These are phyloP conservation scores for Semibalanus balanoides DNA, from an alignment of 1,140 invertebrate species.

Conservation along the genomic window DNA sequence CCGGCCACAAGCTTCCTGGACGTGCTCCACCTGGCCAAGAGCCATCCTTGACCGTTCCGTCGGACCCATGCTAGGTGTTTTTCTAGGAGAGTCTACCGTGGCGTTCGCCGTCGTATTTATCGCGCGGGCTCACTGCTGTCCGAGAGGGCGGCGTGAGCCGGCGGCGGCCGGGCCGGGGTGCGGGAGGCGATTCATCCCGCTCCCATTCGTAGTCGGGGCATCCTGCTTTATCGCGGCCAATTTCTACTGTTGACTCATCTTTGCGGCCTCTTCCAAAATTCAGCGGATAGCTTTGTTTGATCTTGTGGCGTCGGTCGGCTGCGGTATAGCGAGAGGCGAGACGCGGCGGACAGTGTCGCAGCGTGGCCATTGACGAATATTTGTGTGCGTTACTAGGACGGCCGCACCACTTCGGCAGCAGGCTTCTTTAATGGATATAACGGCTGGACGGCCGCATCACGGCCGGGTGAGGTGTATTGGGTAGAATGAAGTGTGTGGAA, in stretches of 20 bases:
- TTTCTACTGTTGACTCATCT: not conserved
- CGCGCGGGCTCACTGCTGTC: no score
- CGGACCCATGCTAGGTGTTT: no score
- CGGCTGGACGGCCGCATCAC: not conserved
- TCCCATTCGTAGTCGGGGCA: not conserved
- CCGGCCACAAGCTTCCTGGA: no score
- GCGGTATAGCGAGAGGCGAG: not conserved
- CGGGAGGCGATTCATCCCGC: no score
- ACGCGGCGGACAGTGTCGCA: no score
- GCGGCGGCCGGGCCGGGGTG: no score
- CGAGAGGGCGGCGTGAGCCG: not conserved
- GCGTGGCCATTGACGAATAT: not conserved
- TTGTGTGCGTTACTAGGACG: no score
- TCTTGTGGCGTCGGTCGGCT: not conserved
- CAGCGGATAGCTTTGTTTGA: not conserved
- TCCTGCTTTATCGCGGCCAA: not conserved
- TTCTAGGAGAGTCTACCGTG: no score
- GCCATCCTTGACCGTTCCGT: no score
- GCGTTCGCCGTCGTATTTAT: no score
- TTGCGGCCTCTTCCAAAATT: conserved; percentile 1
- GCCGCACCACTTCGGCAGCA: no score
- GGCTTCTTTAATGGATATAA: not conserved
- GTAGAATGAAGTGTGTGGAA: not conserved
- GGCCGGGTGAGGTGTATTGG: not conserved
- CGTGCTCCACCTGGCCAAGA: no score